Conservation (phyloP, 1,140 invertebrate species). For the Solen grandis region DNA sequence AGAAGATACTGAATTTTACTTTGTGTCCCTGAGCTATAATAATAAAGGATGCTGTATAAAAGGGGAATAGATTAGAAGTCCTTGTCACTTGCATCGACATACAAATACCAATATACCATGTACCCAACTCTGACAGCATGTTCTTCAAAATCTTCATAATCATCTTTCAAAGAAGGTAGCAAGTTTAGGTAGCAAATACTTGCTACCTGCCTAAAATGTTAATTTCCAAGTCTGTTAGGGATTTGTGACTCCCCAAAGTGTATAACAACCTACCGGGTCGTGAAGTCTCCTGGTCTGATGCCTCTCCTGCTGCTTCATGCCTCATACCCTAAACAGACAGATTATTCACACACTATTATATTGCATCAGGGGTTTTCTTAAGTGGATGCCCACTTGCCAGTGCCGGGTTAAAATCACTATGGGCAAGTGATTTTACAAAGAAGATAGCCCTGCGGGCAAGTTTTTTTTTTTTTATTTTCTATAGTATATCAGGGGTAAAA, state of each 20-base stretch:
- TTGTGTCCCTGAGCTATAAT: background rate
- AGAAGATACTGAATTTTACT: background rate
- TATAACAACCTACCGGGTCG: slow-evolving; percentile 56
- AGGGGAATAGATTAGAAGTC: no score
- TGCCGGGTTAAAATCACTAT: no score
- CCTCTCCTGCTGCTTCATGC: slow-evolving; percentile 47
- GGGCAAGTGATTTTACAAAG: no score
- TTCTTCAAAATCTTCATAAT: background rate
- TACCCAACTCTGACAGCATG: background rate
- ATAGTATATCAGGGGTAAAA: no score
- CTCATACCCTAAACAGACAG: slow-evolving; percentile 43
- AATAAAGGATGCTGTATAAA: background rate
- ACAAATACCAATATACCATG: background rate
- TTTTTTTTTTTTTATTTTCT: no score
- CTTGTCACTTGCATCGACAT: background rate
- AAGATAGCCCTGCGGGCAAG: no score
- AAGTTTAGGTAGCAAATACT: background rate
- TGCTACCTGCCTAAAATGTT: background rate
- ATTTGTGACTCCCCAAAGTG: background rate
- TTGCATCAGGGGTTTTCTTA: no score
- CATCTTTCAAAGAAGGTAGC: background rate
- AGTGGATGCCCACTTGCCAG: no score
- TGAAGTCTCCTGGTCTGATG: background rate
- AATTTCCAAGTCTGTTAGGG: background rate
- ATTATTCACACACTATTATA: no score